A percentile compares a stretch with the other conserved stretches of the same genome.
phyloP scores from a whole-genome alignment of 2,888 invertebrate genomes.

The Xanthostigma xanthostigma region DNA sequence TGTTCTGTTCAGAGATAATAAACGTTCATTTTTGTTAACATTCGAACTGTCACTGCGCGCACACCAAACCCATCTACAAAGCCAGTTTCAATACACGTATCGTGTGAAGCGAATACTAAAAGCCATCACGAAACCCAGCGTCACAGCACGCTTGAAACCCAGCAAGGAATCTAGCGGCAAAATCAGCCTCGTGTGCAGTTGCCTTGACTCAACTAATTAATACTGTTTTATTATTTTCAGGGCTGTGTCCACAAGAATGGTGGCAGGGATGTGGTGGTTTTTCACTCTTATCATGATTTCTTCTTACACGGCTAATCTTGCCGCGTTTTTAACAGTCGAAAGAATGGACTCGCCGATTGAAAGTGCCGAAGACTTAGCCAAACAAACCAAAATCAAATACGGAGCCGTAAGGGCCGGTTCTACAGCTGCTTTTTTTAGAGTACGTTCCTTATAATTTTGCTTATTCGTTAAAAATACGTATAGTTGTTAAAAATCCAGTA shows the following conservation, averaged over 20 bases:
- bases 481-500: not conserved
- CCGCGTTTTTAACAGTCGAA: conserved; percentile 85
- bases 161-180: no score
- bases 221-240: conserved; percentile 28
- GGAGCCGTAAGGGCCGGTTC: conserved; percentile 88
- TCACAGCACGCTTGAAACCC: no score
- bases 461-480: conserved; percentile 1
- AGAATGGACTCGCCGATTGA: conserved; percentile 91
- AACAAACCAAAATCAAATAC: conserved; percentile 94
- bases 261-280: conserved; percentile 92
- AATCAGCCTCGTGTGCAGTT: no score
- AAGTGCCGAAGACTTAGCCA: conserved; percentile 88
- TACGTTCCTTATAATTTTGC: conserved; percentile 27
- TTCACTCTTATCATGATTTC: conserved; percentile 92
- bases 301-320: conserved; percentile 90
- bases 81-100: no score
- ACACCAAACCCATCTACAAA: no score
- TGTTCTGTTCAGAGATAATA: no score
- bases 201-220: no score
- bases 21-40: no score
- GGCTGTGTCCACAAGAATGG: conserved; percentile 76
- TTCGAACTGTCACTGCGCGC: no score
- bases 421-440: conserved; percentile 88
- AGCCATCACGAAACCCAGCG: no score
- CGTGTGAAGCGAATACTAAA: no score